Evolutionary conservation across 2,888 invertebrate genomes (phyloP).

Genomic region (Apocheima hispidaria): DNA sequence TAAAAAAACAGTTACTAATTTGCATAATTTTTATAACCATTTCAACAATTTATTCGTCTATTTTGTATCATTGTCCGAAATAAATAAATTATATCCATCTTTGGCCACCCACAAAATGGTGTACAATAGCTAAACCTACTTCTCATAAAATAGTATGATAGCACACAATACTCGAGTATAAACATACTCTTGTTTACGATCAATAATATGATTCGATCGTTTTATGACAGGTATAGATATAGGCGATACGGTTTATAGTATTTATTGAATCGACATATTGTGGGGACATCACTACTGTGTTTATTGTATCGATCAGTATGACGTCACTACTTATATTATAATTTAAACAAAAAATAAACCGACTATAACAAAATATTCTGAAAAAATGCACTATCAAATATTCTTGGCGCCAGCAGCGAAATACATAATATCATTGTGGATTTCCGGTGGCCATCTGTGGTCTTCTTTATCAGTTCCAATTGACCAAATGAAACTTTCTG

Average conservation of each 20-base stretch:
- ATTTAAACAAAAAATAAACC: no score
- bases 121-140: slow-evolving; percentile 25
- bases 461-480: no score
- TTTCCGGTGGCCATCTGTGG: no score
- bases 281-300: slow-evolving; percentile 2
- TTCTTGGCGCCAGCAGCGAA: no score
- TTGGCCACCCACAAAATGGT: slow-evolving; percentile 35
- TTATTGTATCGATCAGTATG: slow-evolving; percentile 1
- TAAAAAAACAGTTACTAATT: neutral
- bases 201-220: slow-evolving; percentile 31
- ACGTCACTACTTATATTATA: slow-evolving; percentile 1
- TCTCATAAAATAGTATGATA: slow-evolving; percentile 27
- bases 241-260: slow-evolving; percentile 14
- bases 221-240: slow-evolving; percentile 23
- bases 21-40: slow-evolving; percentile 9
- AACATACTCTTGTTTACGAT: slow-evolving; percentile 27
- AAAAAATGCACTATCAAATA: no score
- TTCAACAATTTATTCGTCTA: slow-evolving; percentile 14
- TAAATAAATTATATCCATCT: slow-evolving; percentile 14
- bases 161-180: slow-evolving; percentile 27
- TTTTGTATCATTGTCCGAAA: slow-evolving; percentile 10
- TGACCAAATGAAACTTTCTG: no score
- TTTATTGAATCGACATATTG: slow-evolving; percentile 22
- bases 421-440: no score
- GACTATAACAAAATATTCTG: no score